phyloP scores from a whole-genome alignment of 2,888 invertebrate species.

The Danaus chrysippus region DNA sequence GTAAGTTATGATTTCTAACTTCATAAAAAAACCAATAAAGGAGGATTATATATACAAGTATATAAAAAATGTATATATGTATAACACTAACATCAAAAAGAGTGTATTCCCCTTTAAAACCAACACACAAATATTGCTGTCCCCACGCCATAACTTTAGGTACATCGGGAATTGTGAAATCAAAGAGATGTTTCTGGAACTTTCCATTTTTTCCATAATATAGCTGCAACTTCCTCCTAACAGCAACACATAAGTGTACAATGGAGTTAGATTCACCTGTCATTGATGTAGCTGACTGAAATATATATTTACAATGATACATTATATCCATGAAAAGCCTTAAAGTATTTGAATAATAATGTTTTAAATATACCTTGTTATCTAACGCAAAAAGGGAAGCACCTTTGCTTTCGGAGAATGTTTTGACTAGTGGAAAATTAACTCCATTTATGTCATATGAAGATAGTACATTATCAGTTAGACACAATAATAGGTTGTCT shows the following conservation, averaged over 20 bases:
- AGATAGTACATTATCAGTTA: conserved; percentile 86
- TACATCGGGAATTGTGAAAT: conserved; percentile 88
- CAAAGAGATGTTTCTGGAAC: conserved; percentile 85
- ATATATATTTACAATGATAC: conserved; percentile 15
- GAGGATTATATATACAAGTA: no score
- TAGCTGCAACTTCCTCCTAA: conserved; percentile 89
- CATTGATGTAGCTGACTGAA: conserved; percentile 63
- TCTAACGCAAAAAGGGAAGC: conserved; percentile 93
- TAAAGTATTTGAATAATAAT: neutral
- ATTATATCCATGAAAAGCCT: neutral
- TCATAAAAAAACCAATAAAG: no score
- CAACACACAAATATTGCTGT: conserved; percentile 90
- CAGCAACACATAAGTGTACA: conserved; percentile 93
- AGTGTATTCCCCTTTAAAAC: conserved; percentile 90
- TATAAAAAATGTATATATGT: neutral
- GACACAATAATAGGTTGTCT: conserved; percentile 74
- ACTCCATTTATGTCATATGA: conserved; percentile 90
- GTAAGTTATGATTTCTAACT: no score
- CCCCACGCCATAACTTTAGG: conserved; percentile 91
- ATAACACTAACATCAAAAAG: conserved; percentile 82
- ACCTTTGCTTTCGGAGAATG: conserved; percentile 89
- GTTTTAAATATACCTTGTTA: conserved; percentile 74
- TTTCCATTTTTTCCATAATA: conserved; percentile 93
- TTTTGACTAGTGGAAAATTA: conserved; percentile 88
- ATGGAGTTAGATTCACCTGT: conserved; percentile 87